Evolutionary conservation across 2,797 vertebrate species (phyloP).

Genomic region (Centroberyx gerrardi): DNA sequence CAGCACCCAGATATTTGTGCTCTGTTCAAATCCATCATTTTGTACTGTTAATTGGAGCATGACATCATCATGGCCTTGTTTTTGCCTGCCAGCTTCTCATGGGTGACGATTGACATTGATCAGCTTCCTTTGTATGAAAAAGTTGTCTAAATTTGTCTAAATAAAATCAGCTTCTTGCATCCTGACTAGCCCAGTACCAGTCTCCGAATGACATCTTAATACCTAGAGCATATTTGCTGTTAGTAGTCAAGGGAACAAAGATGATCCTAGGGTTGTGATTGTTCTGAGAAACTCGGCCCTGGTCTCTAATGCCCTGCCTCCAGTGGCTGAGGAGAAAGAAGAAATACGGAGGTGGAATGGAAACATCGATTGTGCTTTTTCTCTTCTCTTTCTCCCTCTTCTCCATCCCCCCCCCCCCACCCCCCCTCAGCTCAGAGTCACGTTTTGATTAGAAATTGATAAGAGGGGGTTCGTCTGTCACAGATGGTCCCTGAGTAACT

Average conservation of each 20-base stretch:
- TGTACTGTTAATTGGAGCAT: constrained; percentile 50
- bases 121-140: constrained; percentile 24
- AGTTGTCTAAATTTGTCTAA: constrained; percentile 21
- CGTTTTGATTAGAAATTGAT: constrained; percentile 60
- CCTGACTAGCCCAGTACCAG: neutral
- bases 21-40: constrained; percentile 52
- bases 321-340: too few species aligned
- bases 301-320: too few species aligned
- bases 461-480: constrained; percentile 35
- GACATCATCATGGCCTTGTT: constrained; percentile 51
- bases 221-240: neutral
- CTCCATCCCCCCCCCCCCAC: neutral
- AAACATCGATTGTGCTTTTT: neutral
- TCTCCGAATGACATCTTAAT: neutral
- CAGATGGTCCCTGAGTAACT: constrained; percentile 55
- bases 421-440: constrained; percentile 17
- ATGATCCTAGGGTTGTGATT: neutral
- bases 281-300: neutral
- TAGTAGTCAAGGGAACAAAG: neutral
- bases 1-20: constrained; percentile 40
- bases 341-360: neutral
- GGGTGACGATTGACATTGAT: constrained; percentile 32
- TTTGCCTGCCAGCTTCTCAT: constrained; percentile 29
- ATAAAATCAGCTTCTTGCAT: constrained; percentile 28
- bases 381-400: neutral